phyloP scores from a whole-genome alignment of 1,140 invertebrate species.

The Amphibalanus amphitrite region DNA sequence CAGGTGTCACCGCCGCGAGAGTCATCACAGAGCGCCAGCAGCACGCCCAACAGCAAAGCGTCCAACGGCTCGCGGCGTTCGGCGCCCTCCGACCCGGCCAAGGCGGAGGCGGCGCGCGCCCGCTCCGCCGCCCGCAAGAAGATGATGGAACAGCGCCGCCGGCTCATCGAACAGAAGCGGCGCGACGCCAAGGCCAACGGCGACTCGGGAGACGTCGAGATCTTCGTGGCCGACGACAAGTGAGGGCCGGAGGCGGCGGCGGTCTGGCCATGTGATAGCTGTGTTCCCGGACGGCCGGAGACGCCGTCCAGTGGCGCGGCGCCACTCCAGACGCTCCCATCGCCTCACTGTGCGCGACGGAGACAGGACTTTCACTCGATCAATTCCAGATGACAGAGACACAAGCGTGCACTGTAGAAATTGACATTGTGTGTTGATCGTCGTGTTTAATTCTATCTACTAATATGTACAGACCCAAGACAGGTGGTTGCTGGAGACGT shows the following conservation, averaged over 20 bases:
- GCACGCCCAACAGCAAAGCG: slow-evolving; percentile 24
- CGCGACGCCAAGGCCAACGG: slow-evolving; percentile 13
- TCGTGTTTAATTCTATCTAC: background rate
- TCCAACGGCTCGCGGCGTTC: slow-evolving; percentile 28
- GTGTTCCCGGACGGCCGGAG: background rate
- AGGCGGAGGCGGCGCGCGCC: slow-evolving; percentile 33
- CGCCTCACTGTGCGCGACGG: background rate
- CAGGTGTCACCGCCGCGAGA: slow-evolving; percentile 22
- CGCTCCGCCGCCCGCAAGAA: slow-evolving; percentile 60
- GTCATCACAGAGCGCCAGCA: slow-evolving; percentile 12
- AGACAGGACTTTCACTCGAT: background rate
- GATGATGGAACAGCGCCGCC: slow-evolving; percentile 55
- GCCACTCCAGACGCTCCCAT: background rate
- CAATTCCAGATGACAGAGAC: background rate
- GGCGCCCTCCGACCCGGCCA: slow-evolving; percentile 27
- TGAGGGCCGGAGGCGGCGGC: background rate
- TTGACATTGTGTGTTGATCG: background rate
- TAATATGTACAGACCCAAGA: background rate
- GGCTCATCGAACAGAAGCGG: slow-evolving; percentile 34
- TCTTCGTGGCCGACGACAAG: slow-evolving; percentile 33
- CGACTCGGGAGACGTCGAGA: slow-evolving; percentile 32
- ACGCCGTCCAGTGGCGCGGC: background rate
- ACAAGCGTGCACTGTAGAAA: background rate
- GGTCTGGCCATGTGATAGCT: background rate
- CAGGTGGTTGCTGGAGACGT: background rate